Evolutionary conservation across 2,888 invertebrate genomes (phyloP), one percentile per base, ranked within the genome.

Genomic region (Bedellia somnulentella): DNA sequence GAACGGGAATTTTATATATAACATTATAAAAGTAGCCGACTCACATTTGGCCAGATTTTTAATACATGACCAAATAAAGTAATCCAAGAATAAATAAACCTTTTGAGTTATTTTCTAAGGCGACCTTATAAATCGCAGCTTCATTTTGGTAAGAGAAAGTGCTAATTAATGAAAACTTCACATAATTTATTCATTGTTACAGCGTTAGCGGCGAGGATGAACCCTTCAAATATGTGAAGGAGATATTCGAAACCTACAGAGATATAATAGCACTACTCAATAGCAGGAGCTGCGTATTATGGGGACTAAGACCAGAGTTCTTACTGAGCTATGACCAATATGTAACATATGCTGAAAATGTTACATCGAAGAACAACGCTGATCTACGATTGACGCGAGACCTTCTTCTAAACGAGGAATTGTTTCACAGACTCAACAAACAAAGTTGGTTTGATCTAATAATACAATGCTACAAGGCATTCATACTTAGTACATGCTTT

Each of bases 361-460:
- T 56, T 18, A 45, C 60, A 3, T 44, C 61, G 4, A 63, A 53
- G 41, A 46, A 49, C 40, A 59, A 60, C 34, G 54, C 63, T 24
- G 70, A 73, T 33, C 59, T 61, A 24, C 42, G 54, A 33, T 40
- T 58, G 15, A 54, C 47, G 2, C 43, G 47, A 40, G 48, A 62
- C 39, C 48, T 73, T 4, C 30, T 58, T 33, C 39, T 37, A 9
- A 52, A 73, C 38, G 30, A 39, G 2, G 35, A 38, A 14, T 46
- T 67, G 35, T 75, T 52, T 38, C 38, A 59, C 15, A 57, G 71
- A 40, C 43, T 73, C 21, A 64, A 53, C 37, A 75, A 71, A 43
- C 75, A 73, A 47, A 66, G 68, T 36, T 85, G 84, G 84, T 42
- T 83, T 11, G 84, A 84, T 45, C 55, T 84, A 18, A 61, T 82